Evolutionary conservation across 2,888 invertebrate genomes (phyloP).

Genomic region (Melipona bicolor): DNA sequence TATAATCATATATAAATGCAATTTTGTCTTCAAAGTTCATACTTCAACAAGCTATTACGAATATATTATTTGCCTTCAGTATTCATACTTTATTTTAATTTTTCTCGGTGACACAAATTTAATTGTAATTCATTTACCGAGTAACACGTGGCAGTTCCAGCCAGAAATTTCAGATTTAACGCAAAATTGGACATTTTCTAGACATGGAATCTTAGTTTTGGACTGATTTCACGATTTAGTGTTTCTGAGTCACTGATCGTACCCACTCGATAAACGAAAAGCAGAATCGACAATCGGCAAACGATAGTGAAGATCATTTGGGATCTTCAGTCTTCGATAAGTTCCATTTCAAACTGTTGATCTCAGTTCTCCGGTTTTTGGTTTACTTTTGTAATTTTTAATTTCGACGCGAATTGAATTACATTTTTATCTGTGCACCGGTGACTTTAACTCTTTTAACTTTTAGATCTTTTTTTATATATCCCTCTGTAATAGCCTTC

Average conservation of each 20-base stretch:
- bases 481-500: too few species aligned
- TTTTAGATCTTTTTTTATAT: not conserved
- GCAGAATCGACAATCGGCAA: constrained; percentile 21
- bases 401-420: not conserved
- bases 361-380: constrained; percentile 26
- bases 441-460: not conserved
- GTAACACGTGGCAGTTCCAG: not conserved
- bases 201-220: not conserved
- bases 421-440: too few species aligned
- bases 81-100: not conserved
- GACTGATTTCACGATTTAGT: not conserved
- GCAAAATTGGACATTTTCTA: not conserved
- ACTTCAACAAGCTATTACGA: too few species aligned
- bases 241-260: not conserved
- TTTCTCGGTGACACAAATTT: not conserved
- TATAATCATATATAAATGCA: too few species aligned
- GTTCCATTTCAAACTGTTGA: constrained; percentile 44
- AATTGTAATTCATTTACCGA: not conserved
- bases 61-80: not conserved
- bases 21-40: too few species aligned
- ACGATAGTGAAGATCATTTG: constrained; percentile 29
- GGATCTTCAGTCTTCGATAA: constrained; percentile 40
- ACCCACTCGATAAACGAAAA: constrained; percentile 6
- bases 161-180: not conserved
- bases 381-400: constrained; percentile 10